Conservation (phyloP, 2,888 invertebrate genomes). For the Escarpia spicata region DNA sequence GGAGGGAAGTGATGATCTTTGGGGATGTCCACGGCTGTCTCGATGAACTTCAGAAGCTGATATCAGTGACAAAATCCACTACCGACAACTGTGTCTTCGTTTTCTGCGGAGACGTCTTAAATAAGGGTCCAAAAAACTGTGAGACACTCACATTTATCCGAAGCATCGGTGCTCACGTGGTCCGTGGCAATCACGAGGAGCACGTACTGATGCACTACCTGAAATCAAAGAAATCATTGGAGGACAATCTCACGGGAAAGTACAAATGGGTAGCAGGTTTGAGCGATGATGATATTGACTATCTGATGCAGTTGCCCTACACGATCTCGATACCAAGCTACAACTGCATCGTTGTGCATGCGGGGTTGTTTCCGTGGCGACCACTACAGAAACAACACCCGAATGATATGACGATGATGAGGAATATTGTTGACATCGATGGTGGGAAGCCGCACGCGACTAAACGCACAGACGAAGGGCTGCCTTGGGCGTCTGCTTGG, state of each 20-base stretch:
- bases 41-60: conserved; percentile 57
- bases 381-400: conserved; percentile 51
- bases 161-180: conserved; percentile 18
- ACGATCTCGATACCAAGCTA: conserved; percentile 59
- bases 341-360: conserved; percentile 46
- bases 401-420: conserved; percentile 57
- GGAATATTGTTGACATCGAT: conserved; percentile 54
- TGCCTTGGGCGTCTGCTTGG: conserved; percentile 61
- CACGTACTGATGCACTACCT: conserved; percentile 31
- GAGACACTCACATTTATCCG: conserved; percentile 53
- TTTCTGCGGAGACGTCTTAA: conserved; percentile 63
- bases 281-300: conserved; percentile 52
- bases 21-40: conserved; percentile 65
- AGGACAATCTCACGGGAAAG: conserved; percentile 32
- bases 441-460: conserved; percentile 42
- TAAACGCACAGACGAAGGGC: conserved; percentile 48
- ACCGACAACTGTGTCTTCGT: conserved; percentile 47
- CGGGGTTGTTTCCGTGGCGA: conserved; percentile 56
- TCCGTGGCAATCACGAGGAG: conserved; percentile 41
- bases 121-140: conserved; percentile 61
- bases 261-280: conserved; percentile 58
- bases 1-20: conserved; percentile 56
- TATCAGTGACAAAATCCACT: conserved; percentile 44
- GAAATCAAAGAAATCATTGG: not conserved
- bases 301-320: conserved; percentile 59